Conservation (phyloP, 2,888 invertebrate species). For the Asteroscopus sphinx region DNA sequence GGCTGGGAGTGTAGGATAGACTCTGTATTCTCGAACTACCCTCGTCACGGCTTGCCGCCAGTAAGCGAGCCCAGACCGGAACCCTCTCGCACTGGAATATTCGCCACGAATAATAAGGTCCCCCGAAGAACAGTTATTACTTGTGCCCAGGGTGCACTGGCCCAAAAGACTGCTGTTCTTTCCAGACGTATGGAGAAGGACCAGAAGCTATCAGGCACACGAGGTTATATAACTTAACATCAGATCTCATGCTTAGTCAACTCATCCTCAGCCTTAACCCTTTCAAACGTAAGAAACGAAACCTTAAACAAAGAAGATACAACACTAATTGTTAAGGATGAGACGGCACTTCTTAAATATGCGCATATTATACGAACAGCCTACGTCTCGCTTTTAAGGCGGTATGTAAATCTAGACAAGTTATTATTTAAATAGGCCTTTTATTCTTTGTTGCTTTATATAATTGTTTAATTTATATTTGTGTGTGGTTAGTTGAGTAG, state of each 20-base stretch:
- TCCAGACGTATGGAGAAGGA: no score
- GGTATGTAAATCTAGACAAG: slow-evolving; percentile 60
- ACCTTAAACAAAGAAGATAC: slow-evolving; percentile 44
- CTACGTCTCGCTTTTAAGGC: slow-evolving; percentile 48
- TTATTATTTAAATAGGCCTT: slow-evolving; percentile 53
- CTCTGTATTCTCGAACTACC: no score
- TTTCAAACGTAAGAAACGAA: background rate
- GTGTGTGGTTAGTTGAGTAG: slow-evolving; percentile 4
- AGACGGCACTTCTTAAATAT: slow-evolving; percentile 76
- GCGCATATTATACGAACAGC: slow-evolving; percentile 71
- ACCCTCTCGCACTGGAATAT: no score
- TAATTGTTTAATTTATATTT: slow-evolving; percentile 30
- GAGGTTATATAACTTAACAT: background rate
- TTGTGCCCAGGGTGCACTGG: no score
- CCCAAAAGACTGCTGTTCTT: no score
- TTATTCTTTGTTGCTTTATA: slow-evolving; percentile 27
- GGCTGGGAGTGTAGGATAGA: no score
- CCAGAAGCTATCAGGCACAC: no score
- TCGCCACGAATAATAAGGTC: no score
- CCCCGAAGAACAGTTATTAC: no score
- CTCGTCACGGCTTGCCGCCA: no score
- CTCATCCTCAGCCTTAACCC: background rate
- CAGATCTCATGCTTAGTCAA: background rate
- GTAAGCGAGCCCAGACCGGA: no score
- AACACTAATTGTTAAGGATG: slow-evolving; percentile 82